These are phyloP conservation scores for Chiloscyllium punctatum DNA, from an alignment of 2,797 vertebrate species.

Conservation along the genomic window DNA sequence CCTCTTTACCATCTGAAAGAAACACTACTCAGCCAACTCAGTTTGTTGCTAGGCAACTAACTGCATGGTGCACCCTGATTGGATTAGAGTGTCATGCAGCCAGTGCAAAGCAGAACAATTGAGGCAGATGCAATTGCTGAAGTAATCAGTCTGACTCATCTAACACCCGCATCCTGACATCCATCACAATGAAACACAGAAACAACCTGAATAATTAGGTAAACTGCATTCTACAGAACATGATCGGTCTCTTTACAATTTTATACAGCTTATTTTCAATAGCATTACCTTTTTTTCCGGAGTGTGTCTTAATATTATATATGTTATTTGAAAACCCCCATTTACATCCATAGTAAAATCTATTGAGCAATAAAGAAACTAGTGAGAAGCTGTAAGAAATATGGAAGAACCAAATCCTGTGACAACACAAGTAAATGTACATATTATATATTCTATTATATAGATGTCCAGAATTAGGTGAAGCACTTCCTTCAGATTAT, in stretches of 20 bases:
- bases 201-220: slow-evolving; percentile 26
- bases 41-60: slow-evolving; percentile 29
- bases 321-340: not conserved
- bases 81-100: slow-evolving; percentile 19
- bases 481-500: not conserved
- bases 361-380: not conserved
- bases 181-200: slow-evolving; percentile 5
- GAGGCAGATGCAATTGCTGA: slow-evolving; percentile 23
- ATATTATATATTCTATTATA: not conserved
- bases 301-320: not conserved
- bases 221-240: not conserved
- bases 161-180: slow-evolving; percentile 16
- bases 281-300: too few relatives aligned
- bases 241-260: not conserved
- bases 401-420: not conserved
- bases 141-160: slow-evolving; percentile 36
- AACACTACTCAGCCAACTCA: not conserved
- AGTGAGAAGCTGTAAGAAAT: not conserved
- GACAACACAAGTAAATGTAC: not conserved
- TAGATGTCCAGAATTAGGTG: not conserved
- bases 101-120: slow-evolving; percentile 16
- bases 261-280: not conserved
- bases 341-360: not conserved
- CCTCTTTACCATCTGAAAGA: slow-evolving; percentile 31
- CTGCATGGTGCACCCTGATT: slow-evolving; percentile 23